Evolutionary conservation across 2,888 invertebrate genomes (phyloP).

Genomic region (Melangyna quadrimaculata): DNA sequence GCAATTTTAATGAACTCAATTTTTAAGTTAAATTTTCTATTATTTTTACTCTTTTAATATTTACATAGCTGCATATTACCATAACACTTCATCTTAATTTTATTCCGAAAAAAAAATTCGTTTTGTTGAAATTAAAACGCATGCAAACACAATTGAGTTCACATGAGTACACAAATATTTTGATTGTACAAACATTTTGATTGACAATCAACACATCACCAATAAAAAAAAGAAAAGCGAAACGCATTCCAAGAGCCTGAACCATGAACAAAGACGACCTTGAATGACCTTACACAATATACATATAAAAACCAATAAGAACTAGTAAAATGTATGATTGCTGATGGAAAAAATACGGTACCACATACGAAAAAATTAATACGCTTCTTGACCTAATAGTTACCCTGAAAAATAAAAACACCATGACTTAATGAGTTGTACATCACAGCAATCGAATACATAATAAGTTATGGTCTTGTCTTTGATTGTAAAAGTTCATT

Average conservation of each 20-base stretch:
- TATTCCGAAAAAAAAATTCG: not conserved
- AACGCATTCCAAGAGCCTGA: not conserved
- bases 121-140: not conserved
- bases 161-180: not conserved
- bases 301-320: not conserved
- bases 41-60: not conserved
- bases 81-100: not conserved
- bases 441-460: slow-evolving; percentile 41
- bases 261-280: not conserved
- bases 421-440: slow-evolving; percentile 60
- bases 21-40: no score
- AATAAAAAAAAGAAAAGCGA: not conserved
- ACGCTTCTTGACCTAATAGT: not conserved
- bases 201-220: no score
- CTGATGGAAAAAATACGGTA: not conserved
- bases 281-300: slow-evolving; percentile 12
- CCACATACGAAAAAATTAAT: not conserved
- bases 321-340: not conserved
- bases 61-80: not conserved
- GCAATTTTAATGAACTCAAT: no score
- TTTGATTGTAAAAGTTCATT: not conserved
- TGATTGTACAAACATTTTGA: not conserved
- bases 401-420: not conserved
- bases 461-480: slow-evolving; percentile 25
- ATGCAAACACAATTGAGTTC: not conserved